These are phyloP conservation scores for Rhea pennata DNA, from an alignment of 2,113 vertebrate species.

Conservation along the genomic window DNA sequence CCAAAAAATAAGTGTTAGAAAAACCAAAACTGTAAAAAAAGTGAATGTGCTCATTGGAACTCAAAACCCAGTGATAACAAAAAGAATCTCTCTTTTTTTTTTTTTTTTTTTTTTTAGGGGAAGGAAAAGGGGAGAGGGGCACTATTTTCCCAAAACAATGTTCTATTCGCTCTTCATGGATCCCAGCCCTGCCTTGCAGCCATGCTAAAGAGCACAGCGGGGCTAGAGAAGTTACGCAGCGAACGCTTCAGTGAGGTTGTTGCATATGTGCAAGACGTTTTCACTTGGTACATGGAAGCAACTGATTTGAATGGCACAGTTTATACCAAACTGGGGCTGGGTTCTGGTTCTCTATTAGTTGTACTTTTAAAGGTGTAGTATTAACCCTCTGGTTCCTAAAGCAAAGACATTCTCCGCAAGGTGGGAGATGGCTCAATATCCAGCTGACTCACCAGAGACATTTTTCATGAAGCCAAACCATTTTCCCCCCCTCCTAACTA, in stretches of 20 bases:
- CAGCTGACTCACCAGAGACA: neutral
- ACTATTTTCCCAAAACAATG: neutral
- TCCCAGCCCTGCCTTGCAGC: neutral
- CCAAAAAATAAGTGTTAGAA: slow-evolving; percentile 1
- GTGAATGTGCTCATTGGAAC: neutral
- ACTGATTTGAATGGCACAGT: slow-evolving; percentile 75
- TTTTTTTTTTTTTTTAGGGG: neutral
- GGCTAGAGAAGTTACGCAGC: neutral
- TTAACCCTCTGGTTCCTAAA: slow-evolving; percentile 56
- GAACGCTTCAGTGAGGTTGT: neutral
- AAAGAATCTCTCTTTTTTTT: neutral
- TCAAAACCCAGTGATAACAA: neutral
- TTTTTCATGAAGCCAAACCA: neutral
- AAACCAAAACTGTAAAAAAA: slow-evolving; percentile 38
- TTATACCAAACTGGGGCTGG: slow-evolving; percentile 20
- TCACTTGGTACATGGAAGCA: slow-evolving; percentile 58
- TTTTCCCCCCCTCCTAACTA: neutral
- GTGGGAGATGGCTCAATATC: neutral
- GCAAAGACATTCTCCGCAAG: neutral
- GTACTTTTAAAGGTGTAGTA: slow-evolving; percentile 44
- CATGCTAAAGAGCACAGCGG: neutral
- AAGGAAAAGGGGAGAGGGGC: neutral
- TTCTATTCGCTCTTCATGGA: neutral
- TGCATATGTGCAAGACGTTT: slow-evolving; percentile 13
- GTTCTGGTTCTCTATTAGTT: neutral